Evolutionary conservation across 2,113 vertebrate genomes (phyloP), one percentile per base, ranked within the genome.

Genomic region (Galemys pyrenaicus): DNA sequence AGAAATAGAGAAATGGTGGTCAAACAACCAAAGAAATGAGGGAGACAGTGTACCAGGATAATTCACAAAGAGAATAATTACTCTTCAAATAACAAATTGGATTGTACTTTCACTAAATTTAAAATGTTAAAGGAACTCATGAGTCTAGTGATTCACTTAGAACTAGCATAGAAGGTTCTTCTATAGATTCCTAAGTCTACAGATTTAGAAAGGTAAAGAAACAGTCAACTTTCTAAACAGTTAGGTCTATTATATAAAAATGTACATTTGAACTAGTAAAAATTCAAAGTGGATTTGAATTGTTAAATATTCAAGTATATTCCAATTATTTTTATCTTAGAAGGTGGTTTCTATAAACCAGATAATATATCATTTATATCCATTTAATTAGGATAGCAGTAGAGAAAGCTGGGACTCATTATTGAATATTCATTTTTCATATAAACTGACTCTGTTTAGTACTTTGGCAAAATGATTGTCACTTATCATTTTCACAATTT

Each of bases 301-400:
- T 39, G 82, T 73, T 56, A 39, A 79, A 92, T 64, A 78, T 71
- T 89, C 24, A 94, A 92, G 35, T 85, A 65, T 71, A 65, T 89
- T 95, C 82, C 94, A 68, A 78, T 94, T 73, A 85, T 35, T 87
- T 93, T 93, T 80, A 62, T 70, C 44, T 71, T 89, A 44, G 22
- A 46, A 94, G 35, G 15, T 89, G 15, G 9, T 64, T 85, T 82
- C 19, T 86, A 26, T 51, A 93, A 65, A 68, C 41, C 28, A 54
- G 49, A 74, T 68, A 54, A 54, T 87, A 9, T 60, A 75, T 93
- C 9, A 87, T 95, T 83, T 68, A 71, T 19, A 73, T 58, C 7
- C 56, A 30, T 37, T 22, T 87, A 74, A 16, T 93, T 86, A 87
- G 17, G 70, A 79, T 83, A 80, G 80, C 62, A 44, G 24, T 70